These are phyloP conservation scores for Drosophila biarmipes DNA, from an alignment of 1,140 invertebrate genomes.

Conservation along the genomic window DNA sequence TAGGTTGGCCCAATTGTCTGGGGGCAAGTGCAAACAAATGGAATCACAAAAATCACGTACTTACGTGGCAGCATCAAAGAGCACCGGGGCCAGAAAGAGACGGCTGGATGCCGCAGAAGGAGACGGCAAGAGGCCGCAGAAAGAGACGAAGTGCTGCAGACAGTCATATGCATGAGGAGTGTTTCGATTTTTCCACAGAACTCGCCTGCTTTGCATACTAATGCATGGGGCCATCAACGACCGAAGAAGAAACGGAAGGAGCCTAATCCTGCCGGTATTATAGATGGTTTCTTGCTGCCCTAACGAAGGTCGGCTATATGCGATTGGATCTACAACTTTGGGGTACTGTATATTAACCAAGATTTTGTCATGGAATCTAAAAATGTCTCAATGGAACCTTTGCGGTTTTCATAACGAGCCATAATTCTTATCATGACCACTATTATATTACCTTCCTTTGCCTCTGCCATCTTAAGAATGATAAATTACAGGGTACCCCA, in stretches of 20 bases:
- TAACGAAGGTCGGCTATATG: background rate
- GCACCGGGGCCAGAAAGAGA: slow-evolving; percentile 6
- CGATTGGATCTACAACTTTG: background rate
- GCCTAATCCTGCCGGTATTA: slow-evolving; percentile 37
- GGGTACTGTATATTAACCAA: too few species aligned
- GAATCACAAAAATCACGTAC: slow-evolving; percentile 76
- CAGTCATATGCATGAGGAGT: slow-evolving; percentile 52
- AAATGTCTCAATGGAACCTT: too few species aligned
- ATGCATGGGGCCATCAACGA: slow-evolving; percentile 32
- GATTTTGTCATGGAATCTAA: too few species aligned
- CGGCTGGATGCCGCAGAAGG: background rate
- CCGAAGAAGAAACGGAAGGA: slow-evolving; percentile 36
- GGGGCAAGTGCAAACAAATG: slow-evolving; percentile 68
- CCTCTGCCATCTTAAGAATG: too few species aligned
- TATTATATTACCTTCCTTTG: too few species aligned
- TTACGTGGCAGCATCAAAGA: slow-evolving; percentile 28
- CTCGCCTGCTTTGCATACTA: slow-evolving; percentile 73
- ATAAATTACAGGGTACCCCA: slow-evolving; percentile 14
- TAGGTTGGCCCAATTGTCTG: slow-evolving; percentile 41
- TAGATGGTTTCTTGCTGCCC: slow-evolving; percentile 13
- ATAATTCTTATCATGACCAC: too few species aligned
- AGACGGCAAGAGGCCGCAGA: slow-evolving; percentile 4
- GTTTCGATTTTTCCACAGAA: slow-evolving; percentile 58
- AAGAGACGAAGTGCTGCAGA: background rate
- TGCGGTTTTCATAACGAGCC: too few species aligned